phyloP scores from a whole-genome alignment of 2,113 vertebrate species.

The Gambusia holbrooki region DNA sequence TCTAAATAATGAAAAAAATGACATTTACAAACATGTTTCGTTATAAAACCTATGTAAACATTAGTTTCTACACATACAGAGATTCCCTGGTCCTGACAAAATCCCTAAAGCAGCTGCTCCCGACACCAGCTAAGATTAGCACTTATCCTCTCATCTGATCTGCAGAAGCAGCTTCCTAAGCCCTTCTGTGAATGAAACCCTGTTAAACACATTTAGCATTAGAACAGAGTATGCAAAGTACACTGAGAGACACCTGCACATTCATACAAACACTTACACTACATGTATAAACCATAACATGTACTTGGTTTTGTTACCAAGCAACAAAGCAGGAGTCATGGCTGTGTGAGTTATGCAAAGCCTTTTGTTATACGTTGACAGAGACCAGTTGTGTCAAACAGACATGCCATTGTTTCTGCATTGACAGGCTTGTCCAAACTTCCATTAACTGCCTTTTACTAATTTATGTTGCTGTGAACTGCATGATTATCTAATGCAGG shows the following conservation, averaged over 20 bases:
- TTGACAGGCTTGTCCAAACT: conserved; percentile 47
- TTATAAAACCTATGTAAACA: not conserved
- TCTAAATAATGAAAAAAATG: not conserved
- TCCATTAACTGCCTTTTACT: conserved; percentile 42
- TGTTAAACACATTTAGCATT: conserved; percentile 8
- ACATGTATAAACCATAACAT: conserved; percentile 5
- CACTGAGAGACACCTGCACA: conserved; percentile 2
- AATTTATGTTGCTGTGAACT: conserved; percentile 51
- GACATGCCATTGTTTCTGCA: conserved; percentile 52
- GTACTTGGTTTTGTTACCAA: conserved; percentile 53
- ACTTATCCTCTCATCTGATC: conserved; percentile 4
- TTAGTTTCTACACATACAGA: conserved; percentile 4
- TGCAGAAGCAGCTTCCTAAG: conserved; percentile 21
- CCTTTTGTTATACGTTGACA: conserved; percentile 51
- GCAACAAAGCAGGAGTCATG: conserved; percentile 52
- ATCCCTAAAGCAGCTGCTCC: conserved; percentile 37
- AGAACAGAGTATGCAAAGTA: conserved; percentile 18
- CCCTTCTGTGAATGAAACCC: conserved; percentile 33
- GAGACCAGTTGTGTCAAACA: conserved; percentile 56
- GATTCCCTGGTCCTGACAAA: conserved; percentile 32
- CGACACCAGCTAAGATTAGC: conserved; percentile 27
- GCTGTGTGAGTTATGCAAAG: conserved; percentile 41
- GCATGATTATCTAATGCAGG: conserved; percentile 36
- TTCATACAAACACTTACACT: conserved; percentile 17
- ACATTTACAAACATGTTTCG: not conserved